Conservation (phyloP, 1,140 invertebrate genomes). For the Gonatopus flavifemur region DNA sequence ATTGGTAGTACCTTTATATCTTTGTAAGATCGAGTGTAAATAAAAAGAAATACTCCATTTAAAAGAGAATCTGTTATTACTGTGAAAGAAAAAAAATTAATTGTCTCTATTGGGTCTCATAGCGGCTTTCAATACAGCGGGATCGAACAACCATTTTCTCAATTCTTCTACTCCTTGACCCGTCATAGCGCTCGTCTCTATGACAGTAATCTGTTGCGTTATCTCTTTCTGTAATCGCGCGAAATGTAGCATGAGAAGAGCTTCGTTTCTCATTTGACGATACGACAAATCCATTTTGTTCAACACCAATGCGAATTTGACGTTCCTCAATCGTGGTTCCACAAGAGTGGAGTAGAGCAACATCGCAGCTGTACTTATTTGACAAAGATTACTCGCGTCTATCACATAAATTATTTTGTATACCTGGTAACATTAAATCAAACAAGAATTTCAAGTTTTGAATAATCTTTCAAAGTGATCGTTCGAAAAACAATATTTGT, state of each 20-base stretch:
- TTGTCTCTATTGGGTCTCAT: slow-evolving; percentile 21
- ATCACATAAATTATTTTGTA: slow-evolving; percentile 75
- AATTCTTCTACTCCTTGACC: slow-evolving; percentile 70
- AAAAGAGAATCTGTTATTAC: slow-evolving; percentile 3
- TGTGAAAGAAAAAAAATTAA: not conserved
- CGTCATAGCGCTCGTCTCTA: slow-evolving; percentile 73
- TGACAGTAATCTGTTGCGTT: slow-evolving; percentile 65
- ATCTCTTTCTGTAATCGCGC: slow-evolving; percentile 67
- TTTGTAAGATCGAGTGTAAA: slow-evolving; percentile 42
- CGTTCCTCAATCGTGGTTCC: slow-evolving; percentile 65
- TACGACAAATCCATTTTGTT: slow-evolving; percentile 83
- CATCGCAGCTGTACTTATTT: slow-evolving; percentile 78
- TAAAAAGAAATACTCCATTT: slow-evolving; percentile 24
- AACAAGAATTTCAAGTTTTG: not conserved
- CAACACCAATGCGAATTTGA: slow-evolving; percentile 72
- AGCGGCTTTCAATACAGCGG: slow-evolving; percentile 29
- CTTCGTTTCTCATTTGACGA: slow-evolving; percentile 80
- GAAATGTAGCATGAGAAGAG: slow-evolving; percentile 75
- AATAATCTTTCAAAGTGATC: not conserved
- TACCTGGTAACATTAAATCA: slow-evolving; percentile 22
- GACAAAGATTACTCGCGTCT: slow-evolving; percentile 77
- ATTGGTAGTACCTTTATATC: slow-evolving; percentile 30
- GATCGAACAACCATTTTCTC: slow-evolving; percentile 63
- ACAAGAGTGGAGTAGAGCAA: slow-evolving; percentile 74
- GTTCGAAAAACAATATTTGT: slow-evolving; percentile 3